Evolutionary conservation across 2,797 vertebrate species (phyloP), one percentile per base, ranked within the genome.

Genomic region (Phyllotis vaccarum): DNA sequence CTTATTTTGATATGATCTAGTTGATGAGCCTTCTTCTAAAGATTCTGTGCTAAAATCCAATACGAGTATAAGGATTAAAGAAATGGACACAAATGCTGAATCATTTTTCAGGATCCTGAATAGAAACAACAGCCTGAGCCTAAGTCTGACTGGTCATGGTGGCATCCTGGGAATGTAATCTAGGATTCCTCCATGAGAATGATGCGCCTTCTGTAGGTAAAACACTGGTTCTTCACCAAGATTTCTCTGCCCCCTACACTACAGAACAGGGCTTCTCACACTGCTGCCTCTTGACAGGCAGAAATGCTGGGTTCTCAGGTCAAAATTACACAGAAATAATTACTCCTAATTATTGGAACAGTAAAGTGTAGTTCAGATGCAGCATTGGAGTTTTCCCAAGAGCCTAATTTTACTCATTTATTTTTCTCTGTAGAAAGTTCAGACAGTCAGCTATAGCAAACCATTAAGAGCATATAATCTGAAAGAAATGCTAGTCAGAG

Each of bases 291-390:
- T 85, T 93, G 37, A 74, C 27, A 92, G 54, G 14, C 37, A 52
- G 60, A 91, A 93, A 95, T n/a, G 22, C 37, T 46, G 40, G 37
- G 70, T 78, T 96, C 49, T 90, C 66, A 85, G 40, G 62, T 29
- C 79, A 21, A 90, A 94, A 95, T 66, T 81, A 46, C 87, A 76
- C 75, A 96, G 75, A 96, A 93, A 91, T 89, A 96, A 97, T 95
- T 81, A 81, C 34, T 89, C 12, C 79, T 95, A 94, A 96, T 91
- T 96, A 95, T 19, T 58, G 37, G 49, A 95, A 91, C 83, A 86
- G 91, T 81, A 89, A 96, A 93, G 54, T 94, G 34, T 54, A 89
- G 75, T 89, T 85, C 64, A 91, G 72, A 89, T 70, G 46, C 17
- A 85, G 34, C 11, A 76, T 96, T 93, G 96, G 13, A 24, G 52